Evolutionary conservation across 1,140 invertebrate species (phyloP).

Genomic region (Drosophila arawakana): DNA sequence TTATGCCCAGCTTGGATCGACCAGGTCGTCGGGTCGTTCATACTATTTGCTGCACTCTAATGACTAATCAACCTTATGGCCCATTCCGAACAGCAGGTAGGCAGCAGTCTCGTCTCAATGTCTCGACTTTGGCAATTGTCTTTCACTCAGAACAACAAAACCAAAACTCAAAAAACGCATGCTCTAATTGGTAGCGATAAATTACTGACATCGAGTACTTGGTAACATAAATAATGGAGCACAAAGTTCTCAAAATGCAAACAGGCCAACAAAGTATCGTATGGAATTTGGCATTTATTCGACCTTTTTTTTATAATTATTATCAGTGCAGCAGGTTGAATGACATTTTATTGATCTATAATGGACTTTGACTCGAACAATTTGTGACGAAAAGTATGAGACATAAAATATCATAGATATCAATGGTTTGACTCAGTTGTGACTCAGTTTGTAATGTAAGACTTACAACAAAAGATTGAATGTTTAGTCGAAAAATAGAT

Average conservation of each 20-base stretch:
- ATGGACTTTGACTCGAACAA: background rate
- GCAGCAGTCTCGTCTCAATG: conserved; percentile 15
- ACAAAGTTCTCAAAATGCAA: conserved; percentile 10
- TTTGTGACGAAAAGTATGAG: conserved; percentile 39
- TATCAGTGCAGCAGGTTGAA: conserved; percentile 56
- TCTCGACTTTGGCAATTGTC: conserved; percentile 46
- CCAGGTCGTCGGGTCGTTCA: conserved; percentile 1
- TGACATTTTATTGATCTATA: conserved; percentile 39
- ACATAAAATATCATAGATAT: conserved; percentile 56
- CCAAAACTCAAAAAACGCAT: conserved; percentile 3
- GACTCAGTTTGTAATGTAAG: conserved; percentile 53
- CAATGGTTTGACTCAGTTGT: conserved; percentile 51
- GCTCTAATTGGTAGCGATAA: conserved; percentile 73
- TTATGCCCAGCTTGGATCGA: conserved; percentile 1
- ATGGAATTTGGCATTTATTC: conserved; percentile 38
- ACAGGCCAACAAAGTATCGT: conserved; percentile 10
- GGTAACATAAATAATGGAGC: conserved; percentile 14
- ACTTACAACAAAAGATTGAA: conserved; percentile 34
- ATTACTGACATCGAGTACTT: conserved; percentile 30
- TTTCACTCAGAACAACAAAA: conserved; percentile 1
- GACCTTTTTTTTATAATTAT: conserved; percentile 57
- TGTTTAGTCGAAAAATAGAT: conserved; percentile 15
- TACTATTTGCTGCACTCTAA: conserved; percentile 53
- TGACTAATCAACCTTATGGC: conserved; percentile 75
- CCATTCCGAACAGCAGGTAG: conserved; percentile 54